phyloP scores from a whole-genome alignment of 2,797 vertebrate species.

The Epinephelus malabaricus region DNA sequence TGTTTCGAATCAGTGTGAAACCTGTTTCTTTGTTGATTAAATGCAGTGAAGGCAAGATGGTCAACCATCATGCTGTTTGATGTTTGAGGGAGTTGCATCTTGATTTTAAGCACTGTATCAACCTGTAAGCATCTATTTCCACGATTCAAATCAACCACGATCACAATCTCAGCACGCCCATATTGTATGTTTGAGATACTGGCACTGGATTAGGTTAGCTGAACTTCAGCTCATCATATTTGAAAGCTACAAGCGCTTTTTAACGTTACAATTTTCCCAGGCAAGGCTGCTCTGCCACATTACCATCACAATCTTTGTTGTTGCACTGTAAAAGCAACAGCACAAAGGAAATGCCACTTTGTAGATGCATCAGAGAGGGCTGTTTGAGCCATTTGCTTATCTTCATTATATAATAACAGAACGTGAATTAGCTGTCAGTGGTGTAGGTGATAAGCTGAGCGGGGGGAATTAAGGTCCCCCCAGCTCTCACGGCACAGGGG shows the following conservation, averaged over 20 bases:
- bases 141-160: not conserved
- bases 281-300: slow-evolving; percentile 13
- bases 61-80: slow-evolving; percentile 9
- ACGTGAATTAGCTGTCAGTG: slow-evolving; percentile 45
- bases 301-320: slow-evolving; percentile 26
- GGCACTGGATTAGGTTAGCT: slow-evolving; percentile 4
- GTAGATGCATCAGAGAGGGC: slow-evolving; percentile 36
- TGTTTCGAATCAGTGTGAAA: not conserved
- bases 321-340: slow-evolving; percentile 39
- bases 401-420: slow-evolving; percentile 40
- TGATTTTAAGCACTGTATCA: not conserved
- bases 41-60: slow-evolving; percentile 5
- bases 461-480: slow-evolving; percentile 11
- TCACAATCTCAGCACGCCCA: not conserved
- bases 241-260: slow-evolving; percentile 7
- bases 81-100: slow-evolving; percentile 12
- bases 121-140: slow-evolving; percentile 4
- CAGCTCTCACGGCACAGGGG: slow-evolving; percentile 33
- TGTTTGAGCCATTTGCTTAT: slow-evolving; percentile 40
- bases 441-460: slow-evolving; percentile 21
- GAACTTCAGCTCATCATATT: slow-evolving; percentile 26
- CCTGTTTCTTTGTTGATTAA: not conserved
- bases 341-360: slow-evolving; percentile 55
- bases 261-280: not conserved
- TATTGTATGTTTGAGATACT: not conserved